Base-by-base conservation (phyloP, 2,888 invertebrate genomes). In the Chymomyza amoena region DNA sequence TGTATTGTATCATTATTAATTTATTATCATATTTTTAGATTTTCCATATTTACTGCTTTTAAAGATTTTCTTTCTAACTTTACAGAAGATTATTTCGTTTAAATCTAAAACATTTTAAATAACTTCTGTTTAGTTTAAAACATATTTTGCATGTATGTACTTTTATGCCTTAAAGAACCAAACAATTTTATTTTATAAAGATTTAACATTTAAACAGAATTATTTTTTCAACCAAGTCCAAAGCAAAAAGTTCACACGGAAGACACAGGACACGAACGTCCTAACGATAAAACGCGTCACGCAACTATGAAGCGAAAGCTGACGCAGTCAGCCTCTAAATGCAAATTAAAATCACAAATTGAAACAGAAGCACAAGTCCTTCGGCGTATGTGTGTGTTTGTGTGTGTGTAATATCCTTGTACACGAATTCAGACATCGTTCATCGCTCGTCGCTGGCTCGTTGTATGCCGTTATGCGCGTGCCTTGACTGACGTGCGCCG, bases 341-440 rank as follows among this genome's bases (percentile, higher is more conserved):
- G 81, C 82, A 87, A 84, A 84, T 84, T 71, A 80, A 87, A 84
- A 84, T 84, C 84, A 76, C 62, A 83, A 86, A 75, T 86, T 82
- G 82, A 82, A 84, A 77, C 84, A 74, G 71, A 79, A 75, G 66
- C 74, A 63, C 63, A n/a, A n/a, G n/a, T 54, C n/a, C 54, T n/a
- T 54, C 15, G 18, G 64, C n/a, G n/a, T n/a, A n/a, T n/a, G n/a
- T n/a, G n/a, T n/a, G n/a, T 57, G 66, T 69, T 63, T 61, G 68
- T 68, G 72, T 69, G 72, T 69, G 69, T 71, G 80, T 71, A 76
- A 69, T 77, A 79, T 83, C 73, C 87, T 81, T 74, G 77, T 71
- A 54, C 45, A 60, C 69, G 66, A 71, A 66, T 67, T 50, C 59
- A 67, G 65, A 10, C 25, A 20, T 20, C 57, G 20, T 57, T 45